Evolutionary conservation across 1,140 invertebrate species (phyloP), one percentile per base, ranked within the genome.

Genomic region (Tetramorium alpestre): DNA sequence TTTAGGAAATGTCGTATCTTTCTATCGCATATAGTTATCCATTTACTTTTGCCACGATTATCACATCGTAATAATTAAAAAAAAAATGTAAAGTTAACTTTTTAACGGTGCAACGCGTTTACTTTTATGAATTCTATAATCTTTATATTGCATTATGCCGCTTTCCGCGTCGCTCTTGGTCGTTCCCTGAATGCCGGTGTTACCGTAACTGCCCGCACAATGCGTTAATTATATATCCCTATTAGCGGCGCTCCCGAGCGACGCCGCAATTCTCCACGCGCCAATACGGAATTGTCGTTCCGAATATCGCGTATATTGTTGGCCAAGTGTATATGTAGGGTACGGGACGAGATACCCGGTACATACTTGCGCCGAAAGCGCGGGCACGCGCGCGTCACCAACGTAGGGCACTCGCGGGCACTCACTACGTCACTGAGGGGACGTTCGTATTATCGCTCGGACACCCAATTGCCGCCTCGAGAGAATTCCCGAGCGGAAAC

Each of bases 401-500:
- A 58, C 49, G 38, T 33, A 41, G 73, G 82, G 72, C 33, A 38
- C 70, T 54, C 47, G 60, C 58, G 47, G 73, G 25, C 51, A 54
- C 51, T 64, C 75, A 60, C 75, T 80, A 89, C 89, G 69, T 85
- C 86, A 85, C 86, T 81, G 89, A 58, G 80, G 65, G 65, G 87
- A 90, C 86, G 75, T 62, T 77, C 73, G 88, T 89, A 89, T 87
- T 65, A 82, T 78, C 85, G 88, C 80, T 90, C 88, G 89, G 87
- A 86, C 89, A 89, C 89, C 88, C 88, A 90, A 90, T 90, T 90
- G 89, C 80, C 87, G 89, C 62, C 88, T 33, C 81, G 73, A 85
- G 82, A 85, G 85, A 80, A 64, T 84, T 89, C 62, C 89, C 87
- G 88, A 89, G 85, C 88, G 89, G 89, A 90, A 90, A 73, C 88